Conservation (phyloP, 2,113 vertebrate genomes). For the Trichomycterus rosablanca region DNA sequence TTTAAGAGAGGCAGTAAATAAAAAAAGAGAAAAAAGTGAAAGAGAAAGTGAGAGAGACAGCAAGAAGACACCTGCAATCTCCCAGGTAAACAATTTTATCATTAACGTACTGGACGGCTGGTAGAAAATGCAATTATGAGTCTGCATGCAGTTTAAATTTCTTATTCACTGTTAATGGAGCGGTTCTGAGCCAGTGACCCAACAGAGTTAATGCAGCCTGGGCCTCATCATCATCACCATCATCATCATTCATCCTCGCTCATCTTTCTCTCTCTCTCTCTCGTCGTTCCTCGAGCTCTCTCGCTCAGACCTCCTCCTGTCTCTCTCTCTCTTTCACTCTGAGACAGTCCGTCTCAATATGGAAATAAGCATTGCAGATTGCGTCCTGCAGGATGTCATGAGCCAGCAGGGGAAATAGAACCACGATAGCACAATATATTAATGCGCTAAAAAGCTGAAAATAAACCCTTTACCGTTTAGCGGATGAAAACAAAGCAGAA, state of each 20-base stretch:
- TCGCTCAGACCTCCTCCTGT: constrained; percentile 24
- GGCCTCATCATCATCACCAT: constrained; percentile 39
- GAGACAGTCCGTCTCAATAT: constrained; percentile 65
- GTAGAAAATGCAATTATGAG: constrained; percentile 60
- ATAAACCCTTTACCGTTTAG: constrained; percentile 37
- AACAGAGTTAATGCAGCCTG: constrained; percentile 50
- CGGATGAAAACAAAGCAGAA: constrained; percentile 13
- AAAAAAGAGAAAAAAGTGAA: not conserved
- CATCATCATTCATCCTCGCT: constrained; percentile 14
- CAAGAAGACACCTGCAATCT: constrained; percentile 9
- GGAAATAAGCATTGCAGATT: constrained; percentile 60
- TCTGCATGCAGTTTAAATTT: constrained; percentile 54
- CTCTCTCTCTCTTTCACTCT: constrained; percentile 36
- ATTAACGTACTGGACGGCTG: constrained; percentile 51
- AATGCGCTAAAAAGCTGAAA: constrained; percentile 43
- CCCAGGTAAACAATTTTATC: constrained; percentile 44
- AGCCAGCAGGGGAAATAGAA: constrained; percentile 61
- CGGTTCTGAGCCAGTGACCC: constrained; percentile 60
- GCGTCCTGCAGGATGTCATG: constrained; percentile 57
- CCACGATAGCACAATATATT: constrained; percentile 57
- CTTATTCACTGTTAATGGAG: constrained; percentile 51
- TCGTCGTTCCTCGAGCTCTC: constrained; percentile 13
- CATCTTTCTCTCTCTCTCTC: constrained; percentile 2
- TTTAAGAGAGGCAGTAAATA: too few species aligned
- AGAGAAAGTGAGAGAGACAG: not conserved